Evolutionary conservation across 2,888 invertebrate genomes (phyloP).

Genomic region (Drosophila fungiperda): DNA sequence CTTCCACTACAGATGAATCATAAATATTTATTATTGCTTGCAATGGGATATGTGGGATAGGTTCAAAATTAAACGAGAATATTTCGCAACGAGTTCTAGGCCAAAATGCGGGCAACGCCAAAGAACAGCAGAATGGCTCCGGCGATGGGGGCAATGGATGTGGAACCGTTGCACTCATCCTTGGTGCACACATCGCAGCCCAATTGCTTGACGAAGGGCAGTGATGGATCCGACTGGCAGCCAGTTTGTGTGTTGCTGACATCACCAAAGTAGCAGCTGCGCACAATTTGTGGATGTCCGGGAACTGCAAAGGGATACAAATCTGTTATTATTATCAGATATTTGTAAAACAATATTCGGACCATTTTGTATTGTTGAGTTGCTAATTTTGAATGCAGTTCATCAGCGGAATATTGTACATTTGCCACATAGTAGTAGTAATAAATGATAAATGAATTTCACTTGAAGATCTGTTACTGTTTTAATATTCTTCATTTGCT

Average conservation of each 20-base stretch:
- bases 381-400: conserved; percentile 23
- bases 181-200: conserved; percentile 82
- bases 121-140: conserved; percentile 76
- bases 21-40: conserved; percentile 34
- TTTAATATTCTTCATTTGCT: conserved; percentile 11
- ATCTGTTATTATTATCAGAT: neutral
- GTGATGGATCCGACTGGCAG: conserved; percentile 76
- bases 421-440: conserved; percentile 20
- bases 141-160: conserved; percentile 71
- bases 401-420: neutral
- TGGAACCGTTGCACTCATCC: conserved; percentile 81
- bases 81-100: conserved; percentile 68
- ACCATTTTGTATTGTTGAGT: neutral
- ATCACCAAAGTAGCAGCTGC: conserved; percentile 82
- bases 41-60: conserved; percentile 17
- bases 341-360: neutral
- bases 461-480: conserved; percentile 20
- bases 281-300: conserved; percentile 60
- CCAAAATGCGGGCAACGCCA: conserved; percentile 78
- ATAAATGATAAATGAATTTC: conserved; percentile 27
- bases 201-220: conserved; percentile 77
- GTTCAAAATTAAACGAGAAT: conserved; percentile 46
- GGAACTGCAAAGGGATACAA: conserved; percentile 49
- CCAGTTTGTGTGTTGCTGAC: conserved; percentile 72
- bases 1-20: neutral